phyloP scores from a whole-genome alignment of 2,797 vertebrate genomes.

The Oreonectes daqikongensis region DNA sequence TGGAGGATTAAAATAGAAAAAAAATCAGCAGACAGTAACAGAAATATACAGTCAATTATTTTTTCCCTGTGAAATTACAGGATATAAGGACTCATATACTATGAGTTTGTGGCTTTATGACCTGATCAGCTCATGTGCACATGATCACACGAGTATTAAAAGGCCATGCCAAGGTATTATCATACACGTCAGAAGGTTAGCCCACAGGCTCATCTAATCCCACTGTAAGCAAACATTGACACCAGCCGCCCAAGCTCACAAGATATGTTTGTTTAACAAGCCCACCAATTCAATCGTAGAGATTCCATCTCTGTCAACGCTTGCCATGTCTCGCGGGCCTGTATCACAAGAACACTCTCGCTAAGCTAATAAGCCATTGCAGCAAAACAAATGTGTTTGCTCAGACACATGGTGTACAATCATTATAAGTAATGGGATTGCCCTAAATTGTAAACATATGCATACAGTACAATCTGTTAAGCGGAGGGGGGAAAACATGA shows the following conservation, averaged over 20 bases:
- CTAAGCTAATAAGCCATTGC: conserved; percentile 65
- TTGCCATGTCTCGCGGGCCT: conserved; percentile 62
- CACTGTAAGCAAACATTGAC: conserved; percentile 55
- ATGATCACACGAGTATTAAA: not conserved
- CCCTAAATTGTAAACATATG: conserved; percentile 81
- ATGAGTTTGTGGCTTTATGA: not conserved
- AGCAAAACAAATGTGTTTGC: conserved; percentile 76
- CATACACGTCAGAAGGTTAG: conserved; percentile 21
- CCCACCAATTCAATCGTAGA: conserved; percentile 43
- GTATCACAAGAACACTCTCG: conserved; percentile 67
- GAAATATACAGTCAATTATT: no score
- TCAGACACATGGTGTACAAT: conserved; percentile 75
- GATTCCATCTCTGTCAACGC: conserved; percentile 48
- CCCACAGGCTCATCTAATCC: conserved; percentile 13
- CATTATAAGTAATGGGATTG: conserved; percentile 74
- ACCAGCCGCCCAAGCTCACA: conserved; percentile 64
- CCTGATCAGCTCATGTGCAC: not conserved
- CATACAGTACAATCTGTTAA: conserved; percentile 77
- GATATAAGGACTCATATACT: no score
- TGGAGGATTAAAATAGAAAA: not conserved
- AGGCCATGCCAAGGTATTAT: conserved; percentile 11
- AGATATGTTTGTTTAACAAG: conserved; percentile 63
- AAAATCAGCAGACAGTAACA: no score
- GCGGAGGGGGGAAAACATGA: conserved; percentile 61
- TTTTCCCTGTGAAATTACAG: no score